These are phyloP conservation scores for Triplophysa tibetana DNA, from an alignment of 2,113 vertebrate species.

Conservation along the genomic window DNA sequence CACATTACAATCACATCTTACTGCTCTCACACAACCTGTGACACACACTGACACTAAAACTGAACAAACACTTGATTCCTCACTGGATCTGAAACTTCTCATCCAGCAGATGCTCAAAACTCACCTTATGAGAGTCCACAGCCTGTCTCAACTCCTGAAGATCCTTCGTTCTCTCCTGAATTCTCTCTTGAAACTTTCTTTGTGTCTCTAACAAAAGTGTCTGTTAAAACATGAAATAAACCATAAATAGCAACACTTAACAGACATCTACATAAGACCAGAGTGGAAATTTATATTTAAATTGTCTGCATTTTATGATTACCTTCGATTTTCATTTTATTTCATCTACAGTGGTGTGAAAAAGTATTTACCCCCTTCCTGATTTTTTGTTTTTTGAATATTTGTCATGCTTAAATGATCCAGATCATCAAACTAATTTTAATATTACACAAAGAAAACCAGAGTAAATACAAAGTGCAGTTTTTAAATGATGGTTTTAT, in stretches of 20 bases:
- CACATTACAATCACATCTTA: background rate
- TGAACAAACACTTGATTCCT: background rate
- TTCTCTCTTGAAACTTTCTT: background rate
- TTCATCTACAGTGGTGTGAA: background rate
- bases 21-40: background rate
- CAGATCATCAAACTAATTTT: no score
- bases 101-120: background rate
- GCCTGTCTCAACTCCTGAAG: background rate
- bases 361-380: no score
- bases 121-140: constrained; percentile 4
- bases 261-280: no score
- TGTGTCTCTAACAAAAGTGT: background rate
- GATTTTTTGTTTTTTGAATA: no score
- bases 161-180: background rate
- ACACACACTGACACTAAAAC: background rate
- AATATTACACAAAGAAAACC: no score
- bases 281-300: no score
- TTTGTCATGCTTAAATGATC: no score
- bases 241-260: no score
- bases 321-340: background rate
- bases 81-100: background rate
- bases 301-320: no score
- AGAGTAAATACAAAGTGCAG: no score
- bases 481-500: no score
- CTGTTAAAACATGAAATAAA: background rate